Evolutionary conservation across 2,888 invertebrate genomes (phyloP), one percentile per base, ranked within the genome.

Genomic region (Ormyrus rosae): DNA sequence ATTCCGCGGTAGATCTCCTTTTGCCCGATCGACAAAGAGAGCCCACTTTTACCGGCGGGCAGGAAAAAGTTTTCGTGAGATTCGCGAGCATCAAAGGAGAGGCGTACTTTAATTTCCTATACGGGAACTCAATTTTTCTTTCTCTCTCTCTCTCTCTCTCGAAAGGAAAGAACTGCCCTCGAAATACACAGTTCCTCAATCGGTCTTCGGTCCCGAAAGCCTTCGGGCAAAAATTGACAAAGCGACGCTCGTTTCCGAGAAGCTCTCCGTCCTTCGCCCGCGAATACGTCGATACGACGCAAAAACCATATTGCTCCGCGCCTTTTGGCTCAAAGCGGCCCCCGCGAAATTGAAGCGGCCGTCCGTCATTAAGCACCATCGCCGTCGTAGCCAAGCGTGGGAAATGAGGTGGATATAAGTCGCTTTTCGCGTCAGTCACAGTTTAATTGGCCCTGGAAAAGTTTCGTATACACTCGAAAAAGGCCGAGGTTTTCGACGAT

Each of bases 351-450:
- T 70, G 69, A 48, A 70, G 56, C n/a, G 9, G 7, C 45, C 72
- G 63, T 6, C 63, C 53, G 64, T 72, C 72, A 72, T 72, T 72
- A 72, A 72, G 72, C 9, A 55, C 63, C 72, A 3, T 72, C 51
- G 63, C n/a, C 50, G 50, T 60, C 8, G 9, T 48, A 46, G 70
- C 5, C 46, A 19, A 9, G 60, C n/a, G 13, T 60, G 13, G 34
- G 13, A 6, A 6, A 13, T 7, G 0, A 60, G 34, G 60, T 60
- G 6, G 13, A 19, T 19, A 19, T 19, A 34, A 60, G 19, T 19
- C 19, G 19, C 19, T 19, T 19, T 19, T 19, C 19, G 19, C 19
- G 19, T 19, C 19, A 2, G 19, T 19, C 19, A 34, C 6, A 2
- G 6, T 56, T 60, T 60, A 19, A 19, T 6, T 60, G 7, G 10